Percentiles rank a stretch among this genome's conserved stretches.
Evolutionary conservation across 2,113 vertebrate genomes (phyloP).

Genomic region (Amblyopsis rosae): DNA sequence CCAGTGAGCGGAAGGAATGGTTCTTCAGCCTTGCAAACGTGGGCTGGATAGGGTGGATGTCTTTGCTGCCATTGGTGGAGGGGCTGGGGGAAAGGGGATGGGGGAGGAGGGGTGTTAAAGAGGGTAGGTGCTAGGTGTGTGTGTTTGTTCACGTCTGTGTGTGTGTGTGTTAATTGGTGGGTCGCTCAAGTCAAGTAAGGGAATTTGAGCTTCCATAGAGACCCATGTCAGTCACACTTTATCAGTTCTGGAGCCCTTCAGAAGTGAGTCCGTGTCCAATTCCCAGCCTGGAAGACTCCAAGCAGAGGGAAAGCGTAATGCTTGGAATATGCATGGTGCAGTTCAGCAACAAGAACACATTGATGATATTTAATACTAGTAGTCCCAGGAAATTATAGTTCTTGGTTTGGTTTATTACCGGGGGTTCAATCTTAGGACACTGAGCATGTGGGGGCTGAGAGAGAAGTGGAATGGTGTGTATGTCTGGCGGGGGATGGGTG

Average conservation of each 20-base stretch:
- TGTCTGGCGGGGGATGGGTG: too few species aligned
- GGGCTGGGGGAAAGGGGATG: slow-evolving; percentile 29
- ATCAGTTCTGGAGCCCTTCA: slow-evolving; percentile 13
- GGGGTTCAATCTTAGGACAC: slow-evolving; percentile 7
- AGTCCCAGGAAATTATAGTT: too few species aligned
- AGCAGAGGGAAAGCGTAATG: not conserved
- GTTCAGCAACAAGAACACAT: not conserved
- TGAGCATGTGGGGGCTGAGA: not conserved
- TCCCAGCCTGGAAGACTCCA: slow-evolving; percentile 13
- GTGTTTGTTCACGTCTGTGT: not conserved
- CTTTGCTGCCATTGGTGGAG: slow-evolving; percentile 20
- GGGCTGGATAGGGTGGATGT: not conserved
- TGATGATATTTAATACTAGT: not conserved
- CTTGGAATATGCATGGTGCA: not conserved
- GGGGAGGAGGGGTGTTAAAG: slow-evolving; percentile 25
- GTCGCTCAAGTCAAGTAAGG: not conserved
- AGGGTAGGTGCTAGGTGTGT: slow-evolving; percentile 13
- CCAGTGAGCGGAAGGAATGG: slow-evolving; percentile 54
- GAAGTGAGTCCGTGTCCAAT: slow-evolving; percentile 12
- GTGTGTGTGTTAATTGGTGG: not conserved
- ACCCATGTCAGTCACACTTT: slow-evolving; percentile 24
- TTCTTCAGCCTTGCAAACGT: slow-evolving; percentile 23
- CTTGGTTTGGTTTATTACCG: not conserved
- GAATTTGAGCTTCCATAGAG: not conserved
- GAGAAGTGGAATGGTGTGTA: too few species aligned